Evolutionary conservation across 1,140 invertebrate species (phyloP).

Genomic region (Agrypnia vestita): DNA sequence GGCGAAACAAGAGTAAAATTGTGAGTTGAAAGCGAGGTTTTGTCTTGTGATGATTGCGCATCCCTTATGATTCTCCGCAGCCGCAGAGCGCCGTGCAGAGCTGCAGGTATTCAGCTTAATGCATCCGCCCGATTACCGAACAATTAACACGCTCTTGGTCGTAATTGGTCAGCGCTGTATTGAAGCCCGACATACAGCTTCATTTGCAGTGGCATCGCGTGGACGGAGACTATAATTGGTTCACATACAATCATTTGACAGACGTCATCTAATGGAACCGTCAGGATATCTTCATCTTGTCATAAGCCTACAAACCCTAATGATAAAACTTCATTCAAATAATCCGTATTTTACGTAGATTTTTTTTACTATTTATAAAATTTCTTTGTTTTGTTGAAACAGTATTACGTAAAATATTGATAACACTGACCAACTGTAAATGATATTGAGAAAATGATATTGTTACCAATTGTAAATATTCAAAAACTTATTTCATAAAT

Average conservation of each 20-base stretch:
- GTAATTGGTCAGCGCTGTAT: slow-evolving; percentile 50
- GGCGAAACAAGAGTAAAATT: no score
- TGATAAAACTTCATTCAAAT: neutral
- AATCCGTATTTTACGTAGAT: neutral
- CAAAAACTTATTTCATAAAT: no score
- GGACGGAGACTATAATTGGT: neutral
- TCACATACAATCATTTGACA: no score
- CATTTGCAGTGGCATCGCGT: neutral
- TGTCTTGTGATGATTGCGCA: neutral
- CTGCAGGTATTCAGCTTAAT: slow-evolving; percentile 45
- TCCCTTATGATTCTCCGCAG: neutral
- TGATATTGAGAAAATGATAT: no score
- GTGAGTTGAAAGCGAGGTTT: no score
- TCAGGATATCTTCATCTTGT: neutral
- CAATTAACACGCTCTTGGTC: slow-evolving; percentile 51
- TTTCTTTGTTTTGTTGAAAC: no score
- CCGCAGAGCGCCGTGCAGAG: neutral
- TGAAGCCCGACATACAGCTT: neutral
- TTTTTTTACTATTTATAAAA: no score
- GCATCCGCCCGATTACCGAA: slow-evolving; percentile 45
- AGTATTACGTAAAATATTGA: no score
- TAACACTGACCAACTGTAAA: no score
- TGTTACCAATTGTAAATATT: no score
- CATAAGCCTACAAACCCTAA: neutral
- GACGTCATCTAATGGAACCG: neutral